phyloP scores from a whole-genome alignment of 2,113 vertebrate genomes.

The Paraplagusia blochii region DNA sequence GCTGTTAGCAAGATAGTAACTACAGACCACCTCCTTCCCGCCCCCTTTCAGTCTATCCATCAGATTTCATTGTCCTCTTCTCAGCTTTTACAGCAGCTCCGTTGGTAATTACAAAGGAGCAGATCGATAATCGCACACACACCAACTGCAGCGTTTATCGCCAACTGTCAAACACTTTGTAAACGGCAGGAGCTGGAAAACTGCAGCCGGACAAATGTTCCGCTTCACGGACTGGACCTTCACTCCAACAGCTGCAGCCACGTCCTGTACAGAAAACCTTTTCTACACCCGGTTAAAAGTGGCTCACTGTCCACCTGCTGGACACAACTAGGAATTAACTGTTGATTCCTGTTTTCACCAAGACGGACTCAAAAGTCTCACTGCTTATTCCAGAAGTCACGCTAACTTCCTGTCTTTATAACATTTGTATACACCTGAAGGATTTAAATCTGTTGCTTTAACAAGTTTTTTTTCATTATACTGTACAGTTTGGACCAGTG shows the following conservation, averaged over 20 bases:
- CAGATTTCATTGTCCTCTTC: slow-evolving; percentile 4
- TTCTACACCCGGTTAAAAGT: neutral
- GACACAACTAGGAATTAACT: too few species aligned
- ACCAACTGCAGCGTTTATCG: slow-evolving; percentile 21
- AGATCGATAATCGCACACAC: slow-evolving; percentile 30
- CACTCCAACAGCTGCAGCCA: neutral
- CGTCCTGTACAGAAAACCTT: neutral
- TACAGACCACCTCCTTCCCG: neutral
- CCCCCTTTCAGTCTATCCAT: neutral
- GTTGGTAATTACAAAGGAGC: slow-evolving; percentile 30
- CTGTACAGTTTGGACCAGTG: too few species aligned
- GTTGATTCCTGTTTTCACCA: too few species aligned
- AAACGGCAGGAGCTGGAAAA: slow-evolving; percentile 7
- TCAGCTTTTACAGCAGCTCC: slow-evolving; percentile 18
- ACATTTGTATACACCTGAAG: too few species aligned
- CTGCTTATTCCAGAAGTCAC: too few species aligned
- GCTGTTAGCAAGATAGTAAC: too few species aligned
- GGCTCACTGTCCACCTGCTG: neutral
- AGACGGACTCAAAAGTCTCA: too few species aligned
- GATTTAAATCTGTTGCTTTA: too few species aligned
- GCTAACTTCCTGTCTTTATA: too few species aligned
- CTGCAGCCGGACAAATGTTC: slow-evolving; percentile 27
- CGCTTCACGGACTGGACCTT: slow-evolving; percentile 1
- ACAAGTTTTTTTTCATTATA: too few species aligned
- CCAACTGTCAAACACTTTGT: slow-evolving; percentile 32